Conservation (phyloP, 2,888 invertebrate genomes). For the Coenonympha arcania region DNA sequence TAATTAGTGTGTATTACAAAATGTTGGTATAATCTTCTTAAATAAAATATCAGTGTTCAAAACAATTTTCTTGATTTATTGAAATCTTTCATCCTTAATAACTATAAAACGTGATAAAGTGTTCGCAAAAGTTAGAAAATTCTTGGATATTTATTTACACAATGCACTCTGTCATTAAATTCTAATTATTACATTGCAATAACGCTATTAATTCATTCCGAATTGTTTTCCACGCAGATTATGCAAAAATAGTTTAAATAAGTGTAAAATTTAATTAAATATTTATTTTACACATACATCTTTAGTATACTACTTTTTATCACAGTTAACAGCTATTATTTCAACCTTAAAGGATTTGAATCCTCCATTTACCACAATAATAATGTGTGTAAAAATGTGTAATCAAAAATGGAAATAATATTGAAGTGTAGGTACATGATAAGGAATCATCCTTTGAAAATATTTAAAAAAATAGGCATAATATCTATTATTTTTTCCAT, state of each 20-base stretch:
- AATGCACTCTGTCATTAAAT: too few relatives aligned
- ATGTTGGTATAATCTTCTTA: slow-evolving; percentile 53
- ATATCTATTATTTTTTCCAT: too few relatives aligned
- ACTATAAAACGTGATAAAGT: background rate
- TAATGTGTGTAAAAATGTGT: too few relatives aligned
- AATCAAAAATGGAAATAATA: too few relatives aligned
- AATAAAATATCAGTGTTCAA: slow-evolving; percentile 60
- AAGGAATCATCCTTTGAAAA: too few relatives aligned
- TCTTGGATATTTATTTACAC: too few relatives aligned
- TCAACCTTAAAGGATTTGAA: background rate
- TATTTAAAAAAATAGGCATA: too few relatives aligned
- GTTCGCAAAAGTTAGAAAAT: background rate
- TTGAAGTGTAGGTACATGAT: too few relatives aligned
- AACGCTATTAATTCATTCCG: too few relatives aligned
- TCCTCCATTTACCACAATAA: background rate
- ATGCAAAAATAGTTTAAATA: too few relatives aligned
- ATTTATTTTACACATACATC: background rate
- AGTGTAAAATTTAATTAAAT: background rate
- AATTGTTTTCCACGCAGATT: too few relatives aligned
- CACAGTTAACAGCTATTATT: slow-evolving; percentile 35
- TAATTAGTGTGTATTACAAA: slow-evolving; percentile 41
- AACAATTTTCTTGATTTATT: slow-evolving; percentile 15
- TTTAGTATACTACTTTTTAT: slow-evolving; percentile 32
- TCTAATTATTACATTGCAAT: too few relatives aligned
- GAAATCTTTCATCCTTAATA: background rate